Percentiles rank a stretch among this genome's conserved stretches.
Evolutionary conservation across 2,888 invertebrate genomes (phyloP).

Genomic region (Netelia virgata): DNA sequence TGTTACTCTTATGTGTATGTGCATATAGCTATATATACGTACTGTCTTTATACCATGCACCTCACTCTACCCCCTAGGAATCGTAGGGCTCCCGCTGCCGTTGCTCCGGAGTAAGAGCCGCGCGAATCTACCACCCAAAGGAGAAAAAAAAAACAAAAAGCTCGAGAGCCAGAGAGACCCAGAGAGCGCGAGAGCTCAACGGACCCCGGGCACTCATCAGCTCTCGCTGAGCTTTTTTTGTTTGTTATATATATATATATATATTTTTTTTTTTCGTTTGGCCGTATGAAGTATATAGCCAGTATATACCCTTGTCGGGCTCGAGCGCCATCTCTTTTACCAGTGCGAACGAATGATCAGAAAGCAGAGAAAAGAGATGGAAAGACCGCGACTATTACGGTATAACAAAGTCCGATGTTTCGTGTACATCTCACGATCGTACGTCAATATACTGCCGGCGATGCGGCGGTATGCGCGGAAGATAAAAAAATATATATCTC

Average conservation of each 20-base stretch:
- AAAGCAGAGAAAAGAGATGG: slow-evolving; percentile 66
- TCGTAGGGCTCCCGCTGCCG: slow-evolving; percentile 54
- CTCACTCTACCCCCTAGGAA: slow-evolving; percentile 14
- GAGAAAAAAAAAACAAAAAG: slow-evolving; percentile 66
- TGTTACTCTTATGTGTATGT: slow-evolving; percentile 31
- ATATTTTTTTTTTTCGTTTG: slow-evolving; percentile 57
- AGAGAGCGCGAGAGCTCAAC: slow-evolving; percentile 67
- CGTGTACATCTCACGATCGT: slow-evolving; percentile 79
- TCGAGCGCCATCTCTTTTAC: slow-evolving; percentile 61
- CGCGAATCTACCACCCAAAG: slow-evolving; percentile 54
- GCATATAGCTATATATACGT: slow-evolving; percentile 15
- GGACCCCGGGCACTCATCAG: slow-evolving; percentile 79
- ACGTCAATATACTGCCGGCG: slow-evolving; percentile 79
- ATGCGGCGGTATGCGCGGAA: slow-evolving; percentile 43
- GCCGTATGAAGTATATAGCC: slow-evolving; percentile 51
- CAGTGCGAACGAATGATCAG: slow-evolving; percentile 34
- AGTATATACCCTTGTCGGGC: slow-evolving; percentile 30
- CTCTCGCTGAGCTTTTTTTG: slow-evolving; percentile 81
- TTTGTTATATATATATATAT: slow-evolving; percentile 77
- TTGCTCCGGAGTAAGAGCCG: slow-evolving; percentile 51
- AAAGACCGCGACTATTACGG: slow-evolving; percentile 78
- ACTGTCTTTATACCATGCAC: slow-evolving; percentile 42
- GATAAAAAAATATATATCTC: neutral
- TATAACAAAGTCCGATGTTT: slow-evolving; percentile 79
- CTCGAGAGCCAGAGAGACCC: slow-evolving; percentile 65